Base-by-base conservation (phyloP, 2,797 vertebrate genomes). In the Chromis chromis region DNA sequence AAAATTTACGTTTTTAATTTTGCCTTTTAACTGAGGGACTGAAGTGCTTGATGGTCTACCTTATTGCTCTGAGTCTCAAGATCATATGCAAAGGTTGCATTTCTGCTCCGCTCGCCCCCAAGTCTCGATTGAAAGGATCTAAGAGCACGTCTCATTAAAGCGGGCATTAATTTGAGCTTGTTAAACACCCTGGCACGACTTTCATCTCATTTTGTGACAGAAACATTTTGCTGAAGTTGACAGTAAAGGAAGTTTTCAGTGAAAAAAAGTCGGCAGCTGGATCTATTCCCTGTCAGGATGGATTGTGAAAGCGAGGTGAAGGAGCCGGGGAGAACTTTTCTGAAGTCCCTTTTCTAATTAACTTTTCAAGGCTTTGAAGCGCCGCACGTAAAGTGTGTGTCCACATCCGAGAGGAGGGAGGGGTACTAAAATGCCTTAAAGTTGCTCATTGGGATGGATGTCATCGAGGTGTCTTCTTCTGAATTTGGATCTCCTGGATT, bases 171-270 rank as follows among this genome's bases (percentile, higher is more conserved):
- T 88, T 86, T 79, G 50, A 77, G 82, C 79, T 84, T 59, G 65
- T 83, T 85, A 81, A 84, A 87, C 74, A 69, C 65, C 14, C 22
- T 28, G 25, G 27, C 19, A 11, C 9, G 12, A 68, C 86, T 89
- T 90, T 89, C 81, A 85, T 88, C 81, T 90, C 55, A 4, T 65
- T 72, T 25, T 24, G 63, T 49, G 76, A 84, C 75, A 42, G 83
- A 65, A 59, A 59, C 61, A 36, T 83, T 78, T 76, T 48, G 74
- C 83, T 70, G 79, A 74, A 78, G 78, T 76, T 65, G 75, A 85
- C 80, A 70, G 73, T 64, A 60, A 72, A 79, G 67, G 62, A 83
- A 67, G 77, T 76, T 84, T 82, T 81, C 63, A 55, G 69, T 82
- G 79, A 46, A 46, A 81, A 86, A 17, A 17, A 1, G 70, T 78